phyloP scores from a whole-genome alignment of 2,888 invertebrate species.

The Pristionchus maxplancki region DNA sequence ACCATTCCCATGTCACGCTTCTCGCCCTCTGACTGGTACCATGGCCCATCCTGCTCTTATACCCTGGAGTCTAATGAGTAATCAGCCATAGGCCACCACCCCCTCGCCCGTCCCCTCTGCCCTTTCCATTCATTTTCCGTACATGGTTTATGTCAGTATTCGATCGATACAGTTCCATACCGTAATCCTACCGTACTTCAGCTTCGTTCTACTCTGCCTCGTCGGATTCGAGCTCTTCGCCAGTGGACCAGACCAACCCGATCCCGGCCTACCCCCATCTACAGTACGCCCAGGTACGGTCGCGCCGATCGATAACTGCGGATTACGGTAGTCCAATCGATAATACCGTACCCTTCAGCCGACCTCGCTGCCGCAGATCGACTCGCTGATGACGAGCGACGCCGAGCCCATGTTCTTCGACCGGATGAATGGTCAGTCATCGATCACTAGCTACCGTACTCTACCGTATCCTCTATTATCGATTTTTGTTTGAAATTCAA shows the following conservation, averaged over 20 bases:
- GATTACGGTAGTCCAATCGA: background rate
- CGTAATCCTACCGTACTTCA: background rate
- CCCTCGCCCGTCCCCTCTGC: background rate
- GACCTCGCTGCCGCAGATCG: conserved; percentile 49
- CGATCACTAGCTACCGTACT: background rate
- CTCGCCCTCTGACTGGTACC: background rate
- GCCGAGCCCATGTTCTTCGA: conserved; percentile 46
- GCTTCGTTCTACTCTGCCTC: conserved; percentile 38
- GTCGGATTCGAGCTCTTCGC: conserved; percentile 2
- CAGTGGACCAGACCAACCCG: background rate
- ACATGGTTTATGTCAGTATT: background rate
- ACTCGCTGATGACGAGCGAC: conserved; percentile 48
- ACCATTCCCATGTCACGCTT: too few species aligned
- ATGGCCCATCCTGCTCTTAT: background rate
- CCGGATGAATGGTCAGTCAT: background rate
- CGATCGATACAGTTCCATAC: background rate
- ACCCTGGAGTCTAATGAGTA: background rate
- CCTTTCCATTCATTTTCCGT: conserved; percentile 38
- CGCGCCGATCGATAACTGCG: background rate
- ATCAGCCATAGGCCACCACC: conserved; percentile 22
- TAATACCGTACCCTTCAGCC: conserved; percentile 1
- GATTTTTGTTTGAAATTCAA: background rate
- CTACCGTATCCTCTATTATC: background rate
- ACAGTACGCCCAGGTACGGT: conserved; percentile 37
- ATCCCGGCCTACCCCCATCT: background rate